A percentile compares a stretch with the other conserved stretches of the same genome.
Conservation (phyloP, 2,113 vertebrate genomes). For the Sclerurus mexicanus region DNA sequence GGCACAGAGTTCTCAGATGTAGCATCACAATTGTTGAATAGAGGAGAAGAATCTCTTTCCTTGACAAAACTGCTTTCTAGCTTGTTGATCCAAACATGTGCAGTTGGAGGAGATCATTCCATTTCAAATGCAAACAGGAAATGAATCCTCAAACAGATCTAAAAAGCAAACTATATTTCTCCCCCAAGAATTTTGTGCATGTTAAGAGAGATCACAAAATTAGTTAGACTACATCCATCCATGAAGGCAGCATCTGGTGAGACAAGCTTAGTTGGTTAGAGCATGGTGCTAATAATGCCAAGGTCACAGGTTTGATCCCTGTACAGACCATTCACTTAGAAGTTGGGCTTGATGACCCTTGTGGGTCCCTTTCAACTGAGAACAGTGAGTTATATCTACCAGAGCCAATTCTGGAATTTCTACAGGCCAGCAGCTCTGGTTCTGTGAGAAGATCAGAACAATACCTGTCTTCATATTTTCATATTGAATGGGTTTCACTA, state of each 20-base stretch:
- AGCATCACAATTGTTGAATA: background rate
- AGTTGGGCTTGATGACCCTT: background rate
- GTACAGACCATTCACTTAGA: background rate
- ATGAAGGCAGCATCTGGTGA: background rate
- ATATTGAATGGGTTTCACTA: background rate
- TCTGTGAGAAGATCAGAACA: background rate
- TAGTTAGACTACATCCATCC: background rate
- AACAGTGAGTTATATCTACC: background rate
- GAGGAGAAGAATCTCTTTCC: background rate
- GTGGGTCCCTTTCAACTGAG: background rate
- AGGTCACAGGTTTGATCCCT: background rate
- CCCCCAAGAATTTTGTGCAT: background rate
- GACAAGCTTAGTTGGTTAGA: background rate
- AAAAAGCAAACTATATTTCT: background rate
- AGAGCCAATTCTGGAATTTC: background rate
- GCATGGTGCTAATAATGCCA: background rate
- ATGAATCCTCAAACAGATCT: background rate
- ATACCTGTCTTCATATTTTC: background rate
- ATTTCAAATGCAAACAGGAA: background rate
- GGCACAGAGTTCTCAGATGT: background rate
- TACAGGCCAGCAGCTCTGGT: background rate
- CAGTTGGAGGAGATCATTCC: background rate
- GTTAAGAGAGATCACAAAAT: background rate
- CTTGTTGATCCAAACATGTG: background rate
- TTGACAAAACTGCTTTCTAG: background rate